Percentiles rank a stretch among this genome's conserved stretches.
phyloP scores from a whole-genome alignment of 2,888 invertebrate genomes.

The Orchesellides sinensis region DNA sequence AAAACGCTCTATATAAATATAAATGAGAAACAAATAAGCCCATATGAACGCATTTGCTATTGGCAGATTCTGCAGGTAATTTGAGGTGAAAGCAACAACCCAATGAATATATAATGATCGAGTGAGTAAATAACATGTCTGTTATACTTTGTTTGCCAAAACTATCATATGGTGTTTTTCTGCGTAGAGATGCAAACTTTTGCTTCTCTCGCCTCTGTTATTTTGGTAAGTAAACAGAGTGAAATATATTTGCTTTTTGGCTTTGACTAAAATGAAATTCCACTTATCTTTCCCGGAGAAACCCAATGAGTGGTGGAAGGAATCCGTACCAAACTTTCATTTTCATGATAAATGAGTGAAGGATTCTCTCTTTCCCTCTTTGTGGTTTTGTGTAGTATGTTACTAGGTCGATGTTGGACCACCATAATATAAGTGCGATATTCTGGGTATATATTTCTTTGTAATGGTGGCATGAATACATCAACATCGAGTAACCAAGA shows the following conservation, averaged over 20 bases:
- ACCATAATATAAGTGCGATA: too few species aligned
- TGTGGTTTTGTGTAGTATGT: background rate
- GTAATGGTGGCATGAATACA: too few species aligned
- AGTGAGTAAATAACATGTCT: background rate
- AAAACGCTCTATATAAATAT: too few species aligned
- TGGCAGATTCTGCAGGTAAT: background rate
- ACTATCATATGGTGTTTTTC: background rate
- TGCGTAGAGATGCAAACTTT: too few species aligned
- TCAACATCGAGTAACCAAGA: background rate
- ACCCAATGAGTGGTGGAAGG: background rate
- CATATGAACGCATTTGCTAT: background rate
- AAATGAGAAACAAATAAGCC: background rate
- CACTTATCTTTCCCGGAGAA: constrained; percentile 4
- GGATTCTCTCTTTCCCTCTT: background rate
- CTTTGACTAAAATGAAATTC: constrained; percentile 26
- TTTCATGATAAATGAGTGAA: constrained; percentile 4
- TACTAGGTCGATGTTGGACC: constrained; percentile 6
- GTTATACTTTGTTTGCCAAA: background rate
- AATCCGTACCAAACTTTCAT: background rate
- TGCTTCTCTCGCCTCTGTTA: background rate
- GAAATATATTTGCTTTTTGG: constrained; percentile 6
- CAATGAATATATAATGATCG: background rate
- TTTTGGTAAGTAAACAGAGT: background rate
- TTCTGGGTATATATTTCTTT: too few species aligned
- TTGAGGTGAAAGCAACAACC: background rate